phyloP scores from a whole-genome alignment of 1,140 invertebrate species.

The Pteromalus puparum region DNA sequence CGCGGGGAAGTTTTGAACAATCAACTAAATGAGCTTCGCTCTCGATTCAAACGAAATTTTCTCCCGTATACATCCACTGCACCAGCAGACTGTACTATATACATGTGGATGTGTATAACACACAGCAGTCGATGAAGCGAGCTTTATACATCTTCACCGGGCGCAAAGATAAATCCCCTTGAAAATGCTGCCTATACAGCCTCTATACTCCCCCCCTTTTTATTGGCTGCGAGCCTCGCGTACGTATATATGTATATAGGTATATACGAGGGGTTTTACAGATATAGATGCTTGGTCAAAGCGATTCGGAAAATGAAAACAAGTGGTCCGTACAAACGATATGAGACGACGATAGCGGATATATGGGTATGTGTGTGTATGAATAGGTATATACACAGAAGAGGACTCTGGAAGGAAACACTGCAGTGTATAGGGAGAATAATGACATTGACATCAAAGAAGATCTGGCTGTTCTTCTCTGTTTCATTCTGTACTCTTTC shows the following conservation, averaged over 20 bases:
- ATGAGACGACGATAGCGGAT: slow-evolving; percentile 48
- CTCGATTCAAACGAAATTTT: slow-evolving; percentile 20
- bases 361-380: neutral
- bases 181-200: neutral
- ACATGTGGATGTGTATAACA: too few species aligned
- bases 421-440: neutral
- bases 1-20: slow-evolving; percentile 37
- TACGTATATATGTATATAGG: neutral
- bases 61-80: neutral
- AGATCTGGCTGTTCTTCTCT: neutral
- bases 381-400: neutral
- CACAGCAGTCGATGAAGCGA: neutral
- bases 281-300: slow-evolving; percentile 39
- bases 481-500: neutral
- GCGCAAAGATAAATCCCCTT: slow-evolving; percentile 15
- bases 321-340: slow-evolving; percentile 58
- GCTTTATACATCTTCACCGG: slow-evolving; percentile 1
- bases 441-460: slow-evolving; percentile 27
- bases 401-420: neutral
- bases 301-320: slow-evolving; percentile 53
- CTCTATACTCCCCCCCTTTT: neutral
- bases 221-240: neutral
- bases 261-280: neutral
- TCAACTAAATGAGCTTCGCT: slow-evolving; percentile 21
- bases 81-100: neutral